Percentiles rank a stretch among this genome's conserved stretches.
Evolutionary conservation across 2,797 vertebrate genomes (phyloP).

Genomic region (Loris lydekkerianus): DNA sequence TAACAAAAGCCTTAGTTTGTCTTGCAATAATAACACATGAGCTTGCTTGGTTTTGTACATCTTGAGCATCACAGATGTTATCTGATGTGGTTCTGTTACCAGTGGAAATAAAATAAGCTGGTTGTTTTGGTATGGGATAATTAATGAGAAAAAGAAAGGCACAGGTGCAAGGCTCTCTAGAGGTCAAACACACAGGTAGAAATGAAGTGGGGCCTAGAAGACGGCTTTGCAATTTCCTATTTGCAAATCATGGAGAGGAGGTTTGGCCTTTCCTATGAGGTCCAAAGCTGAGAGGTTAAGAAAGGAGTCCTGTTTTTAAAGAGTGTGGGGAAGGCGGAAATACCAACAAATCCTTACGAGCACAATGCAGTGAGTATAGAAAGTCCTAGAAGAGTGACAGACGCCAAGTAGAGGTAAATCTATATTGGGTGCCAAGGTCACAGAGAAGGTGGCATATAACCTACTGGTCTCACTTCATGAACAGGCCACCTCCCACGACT

Average conservation of each 20-base stretch:
- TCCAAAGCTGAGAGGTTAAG: background rate
- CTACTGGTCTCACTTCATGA: conserved; percentile 5
- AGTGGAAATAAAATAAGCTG: background rate
- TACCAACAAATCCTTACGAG: background rate
- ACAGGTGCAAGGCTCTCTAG: background rate
- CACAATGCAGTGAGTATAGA: background rate
- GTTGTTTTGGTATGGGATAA: background rate
- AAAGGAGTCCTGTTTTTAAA: background rate
- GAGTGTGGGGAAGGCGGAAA: background rate
- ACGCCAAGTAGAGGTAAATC: background rate
- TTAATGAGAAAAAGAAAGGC: background rate
- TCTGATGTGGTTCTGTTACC: background rate
- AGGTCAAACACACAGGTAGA: background rate
- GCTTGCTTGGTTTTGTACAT: background rate
- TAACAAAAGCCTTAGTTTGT: conserved; percentile 2
- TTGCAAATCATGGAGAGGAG: background rate
- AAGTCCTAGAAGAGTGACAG: background rate
- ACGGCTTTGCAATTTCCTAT: background rate
- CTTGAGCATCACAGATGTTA: background rate
- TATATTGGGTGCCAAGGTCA: background rate
- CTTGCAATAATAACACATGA: background rate
- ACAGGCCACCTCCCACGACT: background rate
- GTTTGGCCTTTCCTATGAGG: background rate
- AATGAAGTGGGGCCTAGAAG: background rate
- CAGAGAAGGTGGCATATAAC: background rate